Percentiles rank a stretch among this genome's conserved stretches.
phyloP scores from a whole-genome alignment of 2,888 invertebrate species.

The Tryphoninae sp. region DNA sequence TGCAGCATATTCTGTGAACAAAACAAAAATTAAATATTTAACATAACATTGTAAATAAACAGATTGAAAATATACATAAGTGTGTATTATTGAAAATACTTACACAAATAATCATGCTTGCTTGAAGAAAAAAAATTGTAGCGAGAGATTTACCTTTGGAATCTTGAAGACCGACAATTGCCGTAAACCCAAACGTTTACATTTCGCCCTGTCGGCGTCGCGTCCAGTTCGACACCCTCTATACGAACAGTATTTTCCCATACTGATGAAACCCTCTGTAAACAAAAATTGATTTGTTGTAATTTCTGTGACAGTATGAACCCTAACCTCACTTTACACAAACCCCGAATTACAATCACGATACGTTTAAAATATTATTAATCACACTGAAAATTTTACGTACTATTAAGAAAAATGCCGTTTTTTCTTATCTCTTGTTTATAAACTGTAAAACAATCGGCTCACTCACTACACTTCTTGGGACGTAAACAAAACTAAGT shows the following conservation, averaged over 20 bases:
- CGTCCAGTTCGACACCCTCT: constrained; percentile 21
- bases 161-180: constrained; percentile 16
- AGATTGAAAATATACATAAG: constrained; percentile 9
- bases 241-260: constrained; percentile 17
- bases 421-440: not conserved
- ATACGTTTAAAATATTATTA: not conserved
- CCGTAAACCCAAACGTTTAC: constrained; percentile 20
- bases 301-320: not conserved
- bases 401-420: not conserved
- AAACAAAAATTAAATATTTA: not conserved
- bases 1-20: constrained; percentile 26
- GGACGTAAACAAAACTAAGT: not conserved
- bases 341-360: not conserved
- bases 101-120: constrained; percentile 11
- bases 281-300: not conserved
- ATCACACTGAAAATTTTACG: not conserved
- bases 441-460: not conserved
- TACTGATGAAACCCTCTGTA: not conserved
- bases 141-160: constrained; percentile 22
- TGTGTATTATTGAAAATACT: constrained; percentile 7
- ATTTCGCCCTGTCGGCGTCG: constrained; percentile 10
- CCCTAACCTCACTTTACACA: not conserved
- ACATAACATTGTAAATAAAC: not conserved
- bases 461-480: not conserved
- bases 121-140: constrained; percentile 2